Conservation (phyloP, 1,140 invertebrate genomes). For the Rhopalosiphum maidis region DNA sequence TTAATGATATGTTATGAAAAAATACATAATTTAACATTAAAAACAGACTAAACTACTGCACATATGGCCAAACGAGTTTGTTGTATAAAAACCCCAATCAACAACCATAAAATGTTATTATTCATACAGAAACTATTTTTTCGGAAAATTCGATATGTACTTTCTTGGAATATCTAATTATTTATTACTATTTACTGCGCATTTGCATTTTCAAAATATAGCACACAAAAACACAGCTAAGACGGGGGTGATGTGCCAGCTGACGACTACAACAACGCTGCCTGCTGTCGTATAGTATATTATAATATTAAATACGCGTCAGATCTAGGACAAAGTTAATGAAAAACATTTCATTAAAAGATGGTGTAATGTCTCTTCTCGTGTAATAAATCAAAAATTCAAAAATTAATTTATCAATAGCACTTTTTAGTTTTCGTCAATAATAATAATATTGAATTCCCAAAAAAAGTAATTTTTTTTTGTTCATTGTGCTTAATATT, state of each 20-base stretch:
- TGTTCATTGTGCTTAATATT: background rate
- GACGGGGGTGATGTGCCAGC: background rate
- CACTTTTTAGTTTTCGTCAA: no score
- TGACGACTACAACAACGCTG: background rate
- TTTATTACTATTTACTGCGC: slow-evolving; percentile 1
- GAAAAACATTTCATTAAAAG: background rate
- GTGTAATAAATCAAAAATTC: background rate
- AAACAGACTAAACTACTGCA: background rate
- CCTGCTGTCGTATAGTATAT: background rate
- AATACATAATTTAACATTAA: background rate
- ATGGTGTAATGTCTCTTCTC: background rate
- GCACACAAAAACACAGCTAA: background rate
- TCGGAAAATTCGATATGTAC: background rate
- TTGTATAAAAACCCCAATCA: background rate
- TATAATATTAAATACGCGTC: background rate
- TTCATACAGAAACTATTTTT: no score
- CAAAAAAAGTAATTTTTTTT: background rate
- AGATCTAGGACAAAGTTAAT: background rate
- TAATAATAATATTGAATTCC: background rate
- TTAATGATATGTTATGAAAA: background rate
- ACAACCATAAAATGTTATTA: background rate
- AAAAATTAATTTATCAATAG: background rate
- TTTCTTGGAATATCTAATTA: background rate
- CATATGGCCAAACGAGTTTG: background rate
- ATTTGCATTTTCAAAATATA: background rate